These are phyloP conservation scores for Dryocosmus kuriphilus DNA, from an alignment of 2,888 invertebrate genomes.

Conservation along the genomic window DNA sequence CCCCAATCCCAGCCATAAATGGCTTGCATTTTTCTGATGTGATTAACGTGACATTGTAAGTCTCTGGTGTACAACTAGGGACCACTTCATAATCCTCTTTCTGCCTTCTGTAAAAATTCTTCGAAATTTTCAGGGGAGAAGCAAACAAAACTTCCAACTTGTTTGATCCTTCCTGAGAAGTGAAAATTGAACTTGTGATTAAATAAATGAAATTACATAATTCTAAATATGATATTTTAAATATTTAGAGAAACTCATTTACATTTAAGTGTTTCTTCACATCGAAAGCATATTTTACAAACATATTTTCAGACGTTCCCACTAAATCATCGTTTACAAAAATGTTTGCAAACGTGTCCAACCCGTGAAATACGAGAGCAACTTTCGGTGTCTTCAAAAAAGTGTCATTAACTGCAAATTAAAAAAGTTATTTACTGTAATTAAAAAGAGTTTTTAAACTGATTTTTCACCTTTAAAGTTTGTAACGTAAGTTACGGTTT, in stretches of 20 bases:
- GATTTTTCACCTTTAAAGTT: slow-evolving; percentile 83
- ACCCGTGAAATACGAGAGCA: slow-evolving; percentile 87
- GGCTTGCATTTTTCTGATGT: slow-evolving; percentile 94
- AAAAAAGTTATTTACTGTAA: too few species aligned
- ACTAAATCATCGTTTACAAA: slow-evolving; percentile 84
- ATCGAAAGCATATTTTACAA: slow-evolving; percentile 86
- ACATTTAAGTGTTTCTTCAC: slow-evolving; percentile 82
- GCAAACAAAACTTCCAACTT: slow-evolving; percentile 81
- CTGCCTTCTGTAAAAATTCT: slow-evolving; percentile 72
- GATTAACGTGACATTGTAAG: slow-evolving; percentile 94
- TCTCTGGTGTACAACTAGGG: slow-evolving; percentile 86
- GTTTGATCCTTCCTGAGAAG: slow-evolving; percentile 78
- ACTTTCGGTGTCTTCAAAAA: slow-evolving; percentile 74
- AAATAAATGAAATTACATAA: background rate
- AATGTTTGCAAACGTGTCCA: slow-evolving; percentile 91
- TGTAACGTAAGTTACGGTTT: slow-evolving; percentile 88
- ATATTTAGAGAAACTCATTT: slow-evolving; percentile 51
- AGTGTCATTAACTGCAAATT: slow-evolving; percentile 69
- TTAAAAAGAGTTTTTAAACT: background rate
- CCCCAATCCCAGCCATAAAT: slow-evolving; percentile 99
- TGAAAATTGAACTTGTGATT: slow-evolving; percentile 2
- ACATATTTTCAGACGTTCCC: slow-evolving; percentile 90
- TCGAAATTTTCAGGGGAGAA: slow-evolving; percentile 84
- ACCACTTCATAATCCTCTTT: slow-evolving; percentile 81
- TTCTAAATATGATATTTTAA: background rate